These are phyloP conservation scores for Catonia carolina DNA, from an alignment of 2,888 invertebrate species.

Conservation along the genomic window DNA sequence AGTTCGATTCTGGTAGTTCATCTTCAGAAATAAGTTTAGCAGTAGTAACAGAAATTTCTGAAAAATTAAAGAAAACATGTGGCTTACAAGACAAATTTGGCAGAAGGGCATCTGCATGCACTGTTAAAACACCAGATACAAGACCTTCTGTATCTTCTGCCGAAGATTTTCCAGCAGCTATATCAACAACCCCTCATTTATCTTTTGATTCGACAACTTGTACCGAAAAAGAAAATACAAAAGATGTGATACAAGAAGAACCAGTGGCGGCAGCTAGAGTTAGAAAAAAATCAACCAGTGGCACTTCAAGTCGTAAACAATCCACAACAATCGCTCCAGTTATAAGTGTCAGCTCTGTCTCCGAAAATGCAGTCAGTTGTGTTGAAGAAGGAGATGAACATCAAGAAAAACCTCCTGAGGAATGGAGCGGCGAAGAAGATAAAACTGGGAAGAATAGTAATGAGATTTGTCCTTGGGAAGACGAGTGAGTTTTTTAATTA, in stretches of 20 bases:
- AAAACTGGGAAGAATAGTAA: slow-evolving; percentile 24
- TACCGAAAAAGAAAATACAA: slow-evolving; percentile 41
- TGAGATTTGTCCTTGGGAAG: slow-evolving; percentile 92
- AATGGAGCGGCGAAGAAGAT: slow-evolving; percentile 20
- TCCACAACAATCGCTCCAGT: slow-evolving; percentile 50
- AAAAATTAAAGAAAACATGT: slow-evolving; percentile 28
- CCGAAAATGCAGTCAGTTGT: slow-evolving; percentile 48
- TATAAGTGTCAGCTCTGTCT: slow-evolving; percentile 67
- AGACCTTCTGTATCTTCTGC: slow-evolving; percentile 45
- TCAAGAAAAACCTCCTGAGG: too few relatives aligned
- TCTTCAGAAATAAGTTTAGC: slow-evolving; percentile 65
- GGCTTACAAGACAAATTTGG: slow-evolving; percentile 24
- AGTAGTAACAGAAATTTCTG: slow-evolving; percentile 44
- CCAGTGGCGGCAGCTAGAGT: slow-evolving; percentile 19
- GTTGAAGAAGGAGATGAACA: slow-evolving; percentile 26
- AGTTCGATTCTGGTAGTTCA: slow-evolving; percentile 64
- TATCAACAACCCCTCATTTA: slow-evolving; percentile 37
- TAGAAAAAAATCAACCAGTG: slow-evolving; percentile 29
- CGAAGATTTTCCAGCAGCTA: slow-evolving; percentile 39
- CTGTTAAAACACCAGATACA: slow-evolving; percentile 42
- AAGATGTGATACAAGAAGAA: slow-evolving; percentile 21
- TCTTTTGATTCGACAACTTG: slow-evolving; percentile 37
- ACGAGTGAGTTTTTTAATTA: slow-evolving; percentile 66
- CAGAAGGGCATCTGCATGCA: slow-evolving; percentile 45
- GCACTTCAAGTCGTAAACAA: slow-evolving; percentile 40